These are phyloP conservation scores for Saccopteryx bilineata DNA, from an alignment of 2,113 vertebrate genomes.

Conservation along the genomic window DNA sequence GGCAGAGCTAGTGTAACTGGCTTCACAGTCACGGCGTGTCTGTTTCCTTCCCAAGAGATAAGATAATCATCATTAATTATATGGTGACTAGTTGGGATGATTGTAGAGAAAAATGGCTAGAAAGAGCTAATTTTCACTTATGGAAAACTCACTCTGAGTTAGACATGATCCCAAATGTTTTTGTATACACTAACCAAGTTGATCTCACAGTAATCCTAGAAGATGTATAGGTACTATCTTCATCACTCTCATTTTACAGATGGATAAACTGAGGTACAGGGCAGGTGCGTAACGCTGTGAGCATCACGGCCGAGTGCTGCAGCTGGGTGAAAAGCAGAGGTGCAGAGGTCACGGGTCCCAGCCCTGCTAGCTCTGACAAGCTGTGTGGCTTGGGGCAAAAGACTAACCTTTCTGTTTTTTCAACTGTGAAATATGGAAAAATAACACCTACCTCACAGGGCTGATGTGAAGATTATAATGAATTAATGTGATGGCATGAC, in stretches of 20 bases:
- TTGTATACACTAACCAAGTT: background rate
- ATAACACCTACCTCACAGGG: background rate
- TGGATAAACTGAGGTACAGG: background rate
- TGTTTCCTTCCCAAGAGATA: background rate
- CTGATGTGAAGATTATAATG: background rate
- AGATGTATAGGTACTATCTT: rapidly evolving
- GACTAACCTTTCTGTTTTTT: background rate
- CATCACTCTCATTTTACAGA: background rate
- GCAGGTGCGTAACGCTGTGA: background rate
- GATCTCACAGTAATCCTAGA: no score
- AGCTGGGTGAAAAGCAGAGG: background rate
- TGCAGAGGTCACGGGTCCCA: rapidly evolving
- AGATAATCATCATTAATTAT: slow-evolving; percentile 60
- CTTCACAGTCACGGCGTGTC: background rate
- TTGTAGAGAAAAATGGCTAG: background rate
- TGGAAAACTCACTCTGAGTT: background rate
- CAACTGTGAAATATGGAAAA: background rate
- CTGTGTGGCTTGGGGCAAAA: background rate
- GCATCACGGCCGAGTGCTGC: rapidly evolving
- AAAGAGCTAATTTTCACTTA: background rate
- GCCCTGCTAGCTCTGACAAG: background rate
- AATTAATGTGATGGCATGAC: background rate
- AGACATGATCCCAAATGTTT: background rate
- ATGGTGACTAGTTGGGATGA: background rate
- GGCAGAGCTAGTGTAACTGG: background rate